A percentile compares a stretch with the other conserved stretches of the same genome.
phyloP scores from a whole-genome alignment of 2,113 vertebrate genomes.

The Triplophysa rosa region DNA sequence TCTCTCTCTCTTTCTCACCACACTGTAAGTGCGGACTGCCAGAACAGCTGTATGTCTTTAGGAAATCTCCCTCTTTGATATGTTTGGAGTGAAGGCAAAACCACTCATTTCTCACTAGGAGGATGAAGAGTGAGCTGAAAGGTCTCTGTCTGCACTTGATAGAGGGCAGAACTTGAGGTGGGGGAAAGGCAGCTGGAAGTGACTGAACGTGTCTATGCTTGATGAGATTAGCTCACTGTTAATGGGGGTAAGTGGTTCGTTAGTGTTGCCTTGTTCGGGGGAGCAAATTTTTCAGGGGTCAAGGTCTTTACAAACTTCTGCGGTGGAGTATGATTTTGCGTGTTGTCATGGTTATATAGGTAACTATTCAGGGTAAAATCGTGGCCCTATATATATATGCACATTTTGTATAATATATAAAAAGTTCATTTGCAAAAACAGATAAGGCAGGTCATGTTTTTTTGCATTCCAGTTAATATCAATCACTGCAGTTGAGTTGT shows the following conservation, averaged over 20 bases:
- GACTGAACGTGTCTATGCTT: constrained; percentile 8
- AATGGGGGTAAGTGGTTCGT: neutral
- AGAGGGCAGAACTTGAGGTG: neutral
- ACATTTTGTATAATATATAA: too few relatives aligned
- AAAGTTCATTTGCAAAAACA: too few relatives aligned
- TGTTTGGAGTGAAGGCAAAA: constrained; percentile 33
- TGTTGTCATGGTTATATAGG: neutral
- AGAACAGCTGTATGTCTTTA: constrained; percentile 34
- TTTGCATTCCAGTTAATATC: too few relatives aligned
- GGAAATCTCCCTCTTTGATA: constrained; percentile 43
- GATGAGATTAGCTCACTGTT: constrained; percentile 21
- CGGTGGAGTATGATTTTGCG: neutral
- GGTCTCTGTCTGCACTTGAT: constrained; percentile 31
- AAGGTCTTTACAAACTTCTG: neutral
- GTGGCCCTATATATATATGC: neutral
- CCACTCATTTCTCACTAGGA: constrained; percentile 19
- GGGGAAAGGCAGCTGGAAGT: constrained; percentile 14
- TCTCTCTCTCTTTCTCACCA: constrained; percentile 42
- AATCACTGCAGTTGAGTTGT: too few relatives aligned
- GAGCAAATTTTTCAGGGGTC: neutral
- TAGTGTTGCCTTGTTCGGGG: neutral
- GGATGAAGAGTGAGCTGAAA: constrained; percentile 19
- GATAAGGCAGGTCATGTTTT: too few relatives aligned
- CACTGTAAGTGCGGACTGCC: constrained; percentile 64
- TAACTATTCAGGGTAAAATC: too few relatives aligned